These are phyloP conservation scores for Drosophila anceps DNA, from an alignment of 2,888 invertebrate species.

Conservation along the genomic window DNA sequence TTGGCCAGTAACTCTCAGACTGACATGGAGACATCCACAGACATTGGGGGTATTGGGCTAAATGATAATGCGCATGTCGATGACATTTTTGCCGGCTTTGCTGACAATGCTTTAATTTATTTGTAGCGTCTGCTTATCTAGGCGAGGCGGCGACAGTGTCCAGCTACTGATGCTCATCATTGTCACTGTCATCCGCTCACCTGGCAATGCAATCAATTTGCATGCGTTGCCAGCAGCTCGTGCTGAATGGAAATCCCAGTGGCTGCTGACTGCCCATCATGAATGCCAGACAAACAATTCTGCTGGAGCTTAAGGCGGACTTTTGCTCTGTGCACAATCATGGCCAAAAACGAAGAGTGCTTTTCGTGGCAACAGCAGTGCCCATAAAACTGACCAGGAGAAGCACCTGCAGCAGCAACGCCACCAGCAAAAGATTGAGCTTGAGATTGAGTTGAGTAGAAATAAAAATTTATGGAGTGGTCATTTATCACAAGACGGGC, in stretches of 20 bases:
- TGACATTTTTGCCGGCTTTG: constrained; percentile 24
- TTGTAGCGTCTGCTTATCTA: constrained; percentile 33
- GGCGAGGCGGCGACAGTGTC: constrained; percentile 1
- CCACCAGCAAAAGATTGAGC: constrained; percentile 56
- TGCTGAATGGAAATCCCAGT: constrained; percentile 17
- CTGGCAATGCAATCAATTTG: constrained; percentile 67
- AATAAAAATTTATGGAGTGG: constrained; percentile 76
- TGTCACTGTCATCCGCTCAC: constrained; percentile 27
- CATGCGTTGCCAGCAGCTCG: constrained; percentile 43
- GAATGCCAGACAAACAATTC: constrained; percentile 52
- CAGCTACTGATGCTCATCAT: constrained; percentile 19
- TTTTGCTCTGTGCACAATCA: constrained; percentile 31
- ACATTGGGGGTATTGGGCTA: background rate
- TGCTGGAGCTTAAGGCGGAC: constrained; percentile 35
- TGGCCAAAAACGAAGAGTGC: constrained; percentile 47
- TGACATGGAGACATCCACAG: background rate
- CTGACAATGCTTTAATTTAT: constrained; percentile 49
- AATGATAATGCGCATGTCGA: constrained; percentile 21
- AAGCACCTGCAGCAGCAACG: constrained; percentile 16
- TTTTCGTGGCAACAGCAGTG: constrained; percentile 28
- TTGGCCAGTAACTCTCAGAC: background rate
- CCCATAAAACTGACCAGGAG: constrained; percentile 65
- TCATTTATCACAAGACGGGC: constrained; percentile 70
- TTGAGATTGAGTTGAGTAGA: constrained; percentile 71
- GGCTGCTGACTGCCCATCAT: constrained; percentile 27